Percentiles rank a stretch among this genome's conserved stretches.
These are phyloP conservation scores for Redunca redunca DNA, from an alignment of 2,113 vertebrate genomes.

Conservation along the genomic window DNA sequence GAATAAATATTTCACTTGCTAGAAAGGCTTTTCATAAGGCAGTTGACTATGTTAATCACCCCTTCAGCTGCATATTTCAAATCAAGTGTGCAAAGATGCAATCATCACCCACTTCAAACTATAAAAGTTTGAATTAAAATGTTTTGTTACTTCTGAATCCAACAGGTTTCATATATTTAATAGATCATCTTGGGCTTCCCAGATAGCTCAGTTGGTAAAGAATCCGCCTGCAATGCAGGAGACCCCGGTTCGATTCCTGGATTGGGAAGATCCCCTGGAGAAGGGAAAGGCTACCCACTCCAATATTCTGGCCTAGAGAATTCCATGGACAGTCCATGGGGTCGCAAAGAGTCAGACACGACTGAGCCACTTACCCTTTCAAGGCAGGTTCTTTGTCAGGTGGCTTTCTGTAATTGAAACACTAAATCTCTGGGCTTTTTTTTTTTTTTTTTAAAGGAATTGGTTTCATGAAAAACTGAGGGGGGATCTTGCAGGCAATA, in stretches of 20 bases:
- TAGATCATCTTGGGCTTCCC: not conserved
- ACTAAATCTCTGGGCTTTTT: not conserved
- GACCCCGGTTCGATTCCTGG: no score
- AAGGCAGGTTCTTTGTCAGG: not conserved
- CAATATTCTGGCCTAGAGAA: no score
- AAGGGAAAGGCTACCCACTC: no score
- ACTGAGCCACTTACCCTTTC: no score
- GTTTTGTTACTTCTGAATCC: not conserved
- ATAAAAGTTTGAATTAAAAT: not conserved
- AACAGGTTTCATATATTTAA: not conserved
- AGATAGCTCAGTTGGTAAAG: no score
- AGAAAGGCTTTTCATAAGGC: not conserved
- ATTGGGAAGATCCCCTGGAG: no score
- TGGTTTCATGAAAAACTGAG: not conserved
- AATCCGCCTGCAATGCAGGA: no score
- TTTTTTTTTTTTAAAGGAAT: not conserved
- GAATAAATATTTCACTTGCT: not conserved
- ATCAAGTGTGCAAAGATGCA: not conserved
- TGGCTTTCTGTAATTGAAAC: not conserved
- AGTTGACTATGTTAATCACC: not conserved
- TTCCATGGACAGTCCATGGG: no score
- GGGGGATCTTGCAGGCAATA: not conserved
- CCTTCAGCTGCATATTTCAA: not conserved
- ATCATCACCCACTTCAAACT: not conserved
- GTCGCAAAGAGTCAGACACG: fast-evolving